Evolutionary conservation across 1,140 invertebrate genomes (phyloP).

Genomic region (Ceratina australensis): DNA sequence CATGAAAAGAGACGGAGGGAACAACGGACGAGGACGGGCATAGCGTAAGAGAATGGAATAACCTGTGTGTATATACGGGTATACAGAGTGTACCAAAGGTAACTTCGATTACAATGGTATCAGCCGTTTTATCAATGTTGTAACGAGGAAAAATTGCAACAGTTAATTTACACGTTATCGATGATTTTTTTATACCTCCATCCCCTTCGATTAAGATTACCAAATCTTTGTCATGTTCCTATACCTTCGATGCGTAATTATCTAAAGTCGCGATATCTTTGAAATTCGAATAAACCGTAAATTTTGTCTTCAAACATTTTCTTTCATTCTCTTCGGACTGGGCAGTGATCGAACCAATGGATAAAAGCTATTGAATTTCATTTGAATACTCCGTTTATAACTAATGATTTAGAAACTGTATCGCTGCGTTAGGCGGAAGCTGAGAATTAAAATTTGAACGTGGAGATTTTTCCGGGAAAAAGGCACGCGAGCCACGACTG

Average conservation of each 20-base stretch:
- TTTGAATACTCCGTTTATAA: no score
- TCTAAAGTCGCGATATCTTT: no score
- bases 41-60: conserved; percentile 47
- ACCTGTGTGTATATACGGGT: conserved; percentile 45
- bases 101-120: conserved; percentile 54
- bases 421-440: no score
- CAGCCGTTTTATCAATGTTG: conserved; percentile 27
- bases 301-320: no score
- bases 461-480: neutral
- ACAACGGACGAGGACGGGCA: conserved; percentile 22
- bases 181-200: neutral
- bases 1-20: conserved; percentile 56
- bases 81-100: conserved; percentile 63
- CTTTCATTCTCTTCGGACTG: no score
- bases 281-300: no score
- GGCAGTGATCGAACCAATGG: no score
- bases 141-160: conserved; percentile 2
- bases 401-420: no score
- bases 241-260: no score
- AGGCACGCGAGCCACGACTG: neutral
- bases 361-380: no score
- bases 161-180: conserved; percentile 22
- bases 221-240: no score
- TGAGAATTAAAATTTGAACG: no score
- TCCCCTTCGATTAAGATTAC: neutral